These are phyloP conservation scores for Plotosus lineatus DNA, from an alignment of 2,113 vertebrate genomes.

Conservation along the genomic window DNA sequence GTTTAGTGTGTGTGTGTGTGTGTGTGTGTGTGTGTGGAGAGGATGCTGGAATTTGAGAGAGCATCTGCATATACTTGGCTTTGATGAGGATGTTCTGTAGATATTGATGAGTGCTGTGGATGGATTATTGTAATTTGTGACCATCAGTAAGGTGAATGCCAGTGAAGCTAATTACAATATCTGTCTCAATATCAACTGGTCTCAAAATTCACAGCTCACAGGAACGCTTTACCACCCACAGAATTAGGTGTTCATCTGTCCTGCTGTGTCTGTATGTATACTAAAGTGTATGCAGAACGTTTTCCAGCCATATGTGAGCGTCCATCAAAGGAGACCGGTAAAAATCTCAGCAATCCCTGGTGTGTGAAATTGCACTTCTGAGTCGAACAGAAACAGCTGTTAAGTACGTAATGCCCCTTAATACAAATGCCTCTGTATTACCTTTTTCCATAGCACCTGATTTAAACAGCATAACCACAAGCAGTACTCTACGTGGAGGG, in stretches of 20 bases:
- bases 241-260: neutral
- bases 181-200: neutral
- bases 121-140: conserved; percentile 42
- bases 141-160: conserved; percentile 28
- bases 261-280: neutral
- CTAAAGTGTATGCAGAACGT: neutral
- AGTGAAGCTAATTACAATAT: neutral
- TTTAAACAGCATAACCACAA: neutral
- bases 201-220: neutral
- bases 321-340: conserved; percentile 3
- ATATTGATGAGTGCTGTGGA: neutral
- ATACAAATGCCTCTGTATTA: neutral
- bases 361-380: conserved; percentile 11
- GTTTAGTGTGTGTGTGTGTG: conserved; percentile 17
- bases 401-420: conserved; percentile 11
- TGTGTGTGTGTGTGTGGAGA: neutral
- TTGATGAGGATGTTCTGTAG: neutral
- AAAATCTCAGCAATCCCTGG: conserved; percentile 28
- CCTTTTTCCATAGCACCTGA: conserved; percentile 13
- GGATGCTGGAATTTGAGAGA: conserved; percentile 12
- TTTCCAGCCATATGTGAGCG: conserved; percentile 1
- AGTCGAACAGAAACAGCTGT: conserved; percentile 39
- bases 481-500: neutral
- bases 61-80: conserved; percentile 5
- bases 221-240: neutral